Evolutionary conservation across 2,113 vertebrate species (phyloP).

Genomic region (Platichthys flesus): DNA sequence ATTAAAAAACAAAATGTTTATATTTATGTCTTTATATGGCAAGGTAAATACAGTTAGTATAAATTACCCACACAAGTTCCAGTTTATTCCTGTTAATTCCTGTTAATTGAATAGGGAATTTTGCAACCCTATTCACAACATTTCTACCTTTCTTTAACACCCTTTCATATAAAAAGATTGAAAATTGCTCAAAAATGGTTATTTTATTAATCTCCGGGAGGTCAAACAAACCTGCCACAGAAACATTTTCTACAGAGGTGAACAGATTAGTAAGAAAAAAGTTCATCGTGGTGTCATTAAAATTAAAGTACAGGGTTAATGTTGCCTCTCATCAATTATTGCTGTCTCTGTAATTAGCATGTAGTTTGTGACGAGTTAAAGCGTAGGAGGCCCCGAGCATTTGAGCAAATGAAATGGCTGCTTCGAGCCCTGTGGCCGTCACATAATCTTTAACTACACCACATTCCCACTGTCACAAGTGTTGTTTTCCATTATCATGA

Average conservation of each 20-base stretch:
- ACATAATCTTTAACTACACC: constrained; percentile 14
- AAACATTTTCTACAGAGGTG: constrained; percentile 28
- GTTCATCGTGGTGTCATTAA: constrained; percentile 28
- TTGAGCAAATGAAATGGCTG: constrained; percentile 21
- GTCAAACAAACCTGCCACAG: constrained; percentile 31
- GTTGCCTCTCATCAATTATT: constrained; percentile 21
- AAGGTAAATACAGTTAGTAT: no score
- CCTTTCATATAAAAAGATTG: no score
- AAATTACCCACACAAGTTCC: no score
- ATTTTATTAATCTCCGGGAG: constrained; percentile 26
- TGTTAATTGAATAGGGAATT: no score
- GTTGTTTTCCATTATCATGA: constrained; percentile 1
- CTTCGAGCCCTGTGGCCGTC: background rate
- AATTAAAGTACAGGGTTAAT: constrained; percentile 24
- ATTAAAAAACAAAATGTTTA: no score
- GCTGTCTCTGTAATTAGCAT: constrained; percentile 28
- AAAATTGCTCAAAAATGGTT: background rate
- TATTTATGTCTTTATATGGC: no score
- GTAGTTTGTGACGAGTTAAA: constrained; percentile 27
- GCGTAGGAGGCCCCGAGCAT: constrained; percentile 9
- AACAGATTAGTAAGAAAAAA: constrained; percentile 21
- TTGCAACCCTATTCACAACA: no score
- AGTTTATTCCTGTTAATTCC: no score
- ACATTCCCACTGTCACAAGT: constrained; percentile 4
- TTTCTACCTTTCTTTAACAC: no score